Percentiles rank a stretch among this genome's conserved stretches.
Conservation (phyloP, 2,888 invertebrate genomes). For the Hemistola chrysoprasaria region DNA sequence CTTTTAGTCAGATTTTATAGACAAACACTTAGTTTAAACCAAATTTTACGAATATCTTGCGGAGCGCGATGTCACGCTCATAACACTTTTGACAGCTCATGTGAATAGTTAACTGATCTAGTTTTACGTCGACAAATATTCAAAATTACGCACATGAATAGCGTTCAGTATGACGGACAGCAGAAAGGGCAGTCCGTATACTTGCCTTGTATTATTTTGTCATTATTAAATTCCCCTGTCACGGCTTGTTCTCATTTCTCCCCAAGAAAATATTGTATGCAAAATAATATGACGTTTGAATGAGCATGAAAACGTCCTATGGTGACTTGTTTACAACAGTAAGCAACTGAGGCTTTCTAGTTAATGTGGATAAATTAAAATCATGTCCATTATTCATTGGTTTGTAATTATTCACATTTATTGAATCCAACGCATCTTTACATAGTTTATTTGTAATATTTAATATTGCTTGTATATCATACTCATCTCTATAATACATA, state of each 20-base stretch:
- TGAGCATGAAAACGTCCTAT: conserved; percentile 71
- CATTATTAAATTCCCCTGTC: conserved; percentile 82
- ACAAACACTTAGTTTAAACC: no score
- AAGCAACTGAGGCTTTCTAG: conserved; percentile 28
- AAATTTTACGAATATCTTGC: no score
- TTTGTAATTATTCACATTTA: conserved; percentile 8
- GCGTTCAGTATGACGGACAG: conserved; percentile 79
- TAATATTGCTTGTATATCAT: no score
- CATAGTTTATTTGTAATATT: no score
- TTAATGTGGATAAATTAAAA: no score
- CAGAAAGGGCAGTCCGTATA: conserved; percentile 79
- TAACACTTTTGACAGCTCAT: no score
- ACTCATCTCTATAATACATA: no score
- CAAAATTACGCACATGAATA: conserved; percentile 76
- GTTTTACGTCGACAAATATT: conserved; percentile 72
- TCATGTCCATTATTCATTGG: no score
- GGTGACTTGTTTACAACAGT: conserved; percentile 61
- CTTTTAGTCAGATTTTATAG: no score
- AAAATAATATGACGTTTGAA: conserved; percentile 82
- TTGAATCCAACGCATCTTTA: not conserved
- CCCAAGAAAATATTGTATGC: conserved; percentile 81
- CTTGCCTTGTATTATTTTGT: conserved; percentile 81
- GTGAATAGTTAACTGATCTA: no score
- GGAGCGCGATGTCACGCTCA: no score
- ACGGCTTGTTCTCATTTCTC: conserved; percentile 73